Conservation (phyloP, 1,140 invertebrate species). For the Tyrophagus putrescentiae region DNA sequence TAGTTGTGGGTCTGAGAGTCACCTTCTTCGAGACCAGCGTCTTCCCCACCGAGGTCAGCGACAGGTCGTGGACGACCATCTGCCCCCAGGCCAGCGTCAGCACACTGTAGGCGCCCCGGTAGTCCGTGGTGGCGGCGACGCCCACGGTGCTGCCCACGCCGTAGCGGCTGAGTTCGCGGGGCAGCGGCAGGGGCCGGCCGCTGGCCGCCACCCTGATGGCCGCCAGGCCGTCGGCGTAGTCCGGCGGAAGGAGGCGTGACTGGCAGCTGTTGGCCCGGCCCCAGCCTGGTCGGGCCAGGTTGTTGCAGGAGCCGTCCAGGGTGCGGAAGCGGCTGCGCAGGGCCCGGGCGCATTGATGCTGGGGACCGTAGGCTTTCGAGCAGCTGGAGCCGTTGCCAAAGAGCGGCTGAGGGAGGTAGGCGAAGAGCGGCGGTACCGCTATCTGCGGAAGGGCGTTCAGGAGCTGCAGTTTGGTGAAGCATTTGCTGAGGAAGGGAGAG, state of each 20-base stretch:
- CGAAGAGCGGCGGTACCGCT: no score
- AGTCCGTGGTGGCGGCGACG: constrained; percentile 48
- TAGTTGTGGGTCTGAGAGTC: no score
- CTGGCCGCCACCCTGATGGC: not conserved
- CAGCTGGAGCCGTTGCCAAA: no score
- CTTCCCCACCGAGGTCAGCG: constrained; percentile 19
- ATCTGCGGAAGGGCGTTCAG: no score
- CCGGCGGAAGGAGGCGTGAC: constrained; percentile 43
- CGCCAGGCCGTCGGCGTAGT: constrained; percentile 44
- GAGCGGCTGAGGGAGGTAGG: no score
- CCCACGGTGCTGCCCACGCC: constrained; percentile 63
- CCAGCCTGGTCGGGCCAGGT: constrained; percentile 46
- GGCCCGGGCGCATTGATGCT: no score
- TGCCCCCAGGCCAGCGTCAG: constrained; percentile 24
- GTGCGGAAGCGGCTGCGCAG: constrained; percentile 47
- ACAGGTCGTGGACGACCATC: constrained; percentile 27
- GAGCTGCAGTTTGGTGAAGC: no score
- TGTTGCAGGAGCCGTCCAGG: constrained; percentile 64
- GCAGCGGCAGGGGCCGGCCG: constrained; percentile 31
- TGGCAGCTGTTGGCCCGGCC: constrained; percentile 42
- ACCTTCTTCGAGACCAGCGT: no score
- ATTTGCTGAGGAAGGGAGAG: no score
- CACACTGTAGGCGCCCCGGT: constrained; percentile 42
- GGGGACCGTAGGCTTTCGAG: no score
- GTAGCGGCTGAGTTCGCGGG: constrained; percentile 36